Percentiles rank a stretch among this genome's conserved stretches.
Evolutionary conservation across 2,797 vertebrate species (phyloP).

Genomic region (Lacerta bilineata): DNA sequence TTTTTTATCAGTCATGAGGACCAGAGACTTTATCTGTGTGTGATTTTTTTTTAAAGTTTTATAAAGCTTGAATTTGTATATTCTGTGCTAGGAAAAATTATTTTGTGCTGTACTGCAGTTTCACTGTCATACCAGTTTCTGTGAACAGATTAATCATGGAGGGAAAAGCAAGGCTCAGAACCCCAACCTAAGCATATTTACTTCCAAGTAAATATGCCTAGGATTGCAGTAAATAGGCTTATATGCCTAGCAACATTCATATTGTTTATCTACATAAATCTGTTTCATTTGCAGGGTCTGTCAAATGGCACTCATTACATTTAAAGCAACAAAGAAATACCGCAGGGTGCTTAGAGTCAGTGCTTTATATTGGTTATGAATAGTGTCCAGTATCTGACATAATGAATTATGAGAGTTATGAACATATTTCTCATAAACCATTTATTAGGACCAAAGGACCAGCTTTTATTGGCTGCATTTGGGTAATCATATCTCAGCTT

Average conservation of each 20-base stretch:
- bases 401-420: neutral
- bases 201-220: neutral
- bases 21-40: neutral
- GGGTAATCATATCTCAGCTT: neutral
- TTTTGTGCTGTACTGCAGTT: neutral
- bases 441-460: neutral
- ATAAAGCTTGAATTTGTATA: neutral
- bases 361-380: neutral
- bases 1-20: neutral
- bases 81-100: neutral
- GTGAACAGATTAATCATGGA: too few species aligned
- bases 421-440: neutral
- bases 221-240: neutral
- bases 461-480: neutral
- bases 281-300: neutral
- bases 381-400: neutral
- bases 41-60: neutral
- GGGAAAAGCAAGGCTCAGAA: neutral
- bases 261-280: accelerated
- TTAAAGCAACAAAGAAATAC: neutral
- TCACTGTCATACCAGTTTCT: neutral
- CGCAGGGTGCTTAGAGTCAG: neutral
- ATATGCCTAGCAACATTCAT: neutral
- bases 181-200: neutral
- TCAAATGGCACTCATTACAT: neutral